These are phyloP conservation scores for Blastomussa wellsi DNA, from an alignment of 92 coral and sea anemone species.

Conservation along the genomic window DNA sequence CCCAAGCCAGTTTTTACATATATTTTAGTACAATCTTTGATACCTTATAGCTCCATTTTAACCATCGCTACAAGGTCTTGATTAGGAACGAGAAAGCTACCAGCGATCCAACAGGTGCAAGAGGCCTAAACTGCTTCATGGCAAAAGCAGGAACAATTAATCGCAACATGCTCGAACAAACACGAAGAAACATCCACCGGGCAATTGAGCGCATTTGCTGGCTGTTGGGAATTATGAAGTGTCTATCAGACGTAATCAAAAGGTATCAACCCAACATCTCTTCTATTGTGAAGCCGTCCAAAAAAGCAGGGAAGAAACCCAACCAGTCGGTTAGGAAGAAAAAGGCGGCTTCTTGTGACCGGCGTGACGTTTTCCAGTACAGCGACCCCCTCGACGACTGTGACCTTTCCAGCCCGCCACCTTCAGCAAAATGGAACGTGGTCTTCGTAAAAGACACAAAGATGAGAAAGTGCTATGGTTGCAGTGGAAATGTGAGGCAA, in stretches of 20 bases:
- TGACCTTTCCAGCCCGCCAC: not conserved
- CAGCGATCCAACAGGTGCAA: not conserved
- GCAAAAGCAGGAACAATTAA: not conserved
- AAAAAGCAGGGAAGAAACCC: slow-evolving; percentile 11
- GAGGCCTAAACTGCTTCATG: not conserved
- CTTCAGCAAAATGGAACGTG: not conserved
- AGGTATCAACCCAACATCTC: slow-evolving; percentile 22
- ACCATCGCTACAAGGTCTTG: not conserved
- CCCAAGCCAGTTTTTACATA: too few species aligned
- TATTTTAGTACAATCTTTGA: too few species aligned
- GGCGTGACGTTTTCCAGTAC: not conserved
- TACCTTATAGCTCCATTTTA: too few species aligned
- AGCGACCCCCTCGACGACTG: not conserved
- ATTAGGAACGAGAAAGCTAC: not conserved
- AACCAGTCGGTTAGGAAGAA: slow-evolving; percentile 1
- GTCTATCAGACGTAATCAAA: not conserved
- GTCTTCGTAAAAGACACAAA: slow-evolving; percentile 42
- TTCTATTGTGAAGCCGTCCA: not conserved
- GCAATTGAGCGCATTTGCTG: slow-evolving; percentile 39
- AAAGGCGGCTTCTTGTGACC: not conserved
- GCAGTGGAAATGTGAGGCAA: slow-evolving; percentile 39
- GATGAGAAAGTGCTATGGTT: slow-evolving; percentile 59
- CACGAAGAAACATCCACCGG: not conserved
- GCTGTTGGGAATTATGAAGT: slow-evolving; percentile 38
- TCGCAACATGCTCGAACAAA: not conserved